Percentiles rank a stretch among this genome's conserved stretches.
Evolutionary conservation across 2,797 vertebrate species (phyloP).

Genomic region (Catamblyrhynchus diadema): DNA sequence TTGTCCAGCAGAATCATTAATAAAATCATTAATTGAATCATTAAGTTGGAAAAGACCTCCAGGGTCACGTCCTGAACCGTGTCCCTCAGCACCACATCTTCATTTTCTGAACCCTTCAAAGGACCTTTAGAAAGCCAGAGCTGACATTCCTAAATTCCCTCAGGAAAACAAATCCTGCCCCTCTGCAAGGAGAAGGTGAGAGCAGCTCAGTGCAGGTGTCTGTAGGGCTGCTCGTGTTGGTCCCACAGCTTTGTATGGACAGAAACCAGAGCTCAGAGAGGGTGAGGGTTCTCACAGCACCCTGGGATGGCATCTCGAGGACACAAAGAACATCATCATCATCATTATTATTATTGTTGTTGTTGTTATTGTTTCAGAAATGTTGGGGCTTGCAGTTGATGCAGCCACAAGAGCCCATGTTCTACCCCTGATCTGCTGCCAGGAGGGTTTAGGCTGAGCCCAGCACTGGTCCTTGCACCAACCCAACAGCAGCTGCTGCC

Average conservation of each 20-base stretch:
- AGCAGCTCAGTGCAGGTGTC: neutral
- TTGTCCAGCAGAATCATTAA: neutral
- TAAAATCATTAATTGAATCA: fast-evolving
- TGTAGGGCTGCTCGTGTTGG: neutral
- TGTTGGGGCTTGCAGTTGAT: neutral
- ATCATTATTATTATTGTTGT: neutral
- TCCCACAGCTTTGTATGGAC: conserved; percentile 28
- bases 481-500: neutral
- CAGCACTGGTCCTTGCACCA: neutral
- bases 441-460: neutral
- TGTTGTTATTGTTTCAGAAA: neutral
- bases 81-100: neutral
- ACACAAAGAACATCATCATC: neutral
- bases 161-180: neutral
- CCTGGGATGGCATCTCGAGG: neutral
- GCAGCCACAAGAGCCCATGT: neutral
- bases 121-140: neutral
- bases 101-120: neutral
- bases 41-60: neutral
- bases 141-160: conserved; percentile 9
- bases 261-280: neutral
- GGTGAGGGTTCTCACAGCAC: neutral
- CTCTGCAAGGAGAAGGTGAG: neutral
- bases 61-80: fast-evolving
- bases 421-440: neutral